A percentile compares a stretch with the other conserved stretches of the same genome.
These are phyloP conservation scores for Ennomos fuscantarius DNA, from an alignment of 2,888 invertebrate species.

Conservation along the genomic window DNA sequence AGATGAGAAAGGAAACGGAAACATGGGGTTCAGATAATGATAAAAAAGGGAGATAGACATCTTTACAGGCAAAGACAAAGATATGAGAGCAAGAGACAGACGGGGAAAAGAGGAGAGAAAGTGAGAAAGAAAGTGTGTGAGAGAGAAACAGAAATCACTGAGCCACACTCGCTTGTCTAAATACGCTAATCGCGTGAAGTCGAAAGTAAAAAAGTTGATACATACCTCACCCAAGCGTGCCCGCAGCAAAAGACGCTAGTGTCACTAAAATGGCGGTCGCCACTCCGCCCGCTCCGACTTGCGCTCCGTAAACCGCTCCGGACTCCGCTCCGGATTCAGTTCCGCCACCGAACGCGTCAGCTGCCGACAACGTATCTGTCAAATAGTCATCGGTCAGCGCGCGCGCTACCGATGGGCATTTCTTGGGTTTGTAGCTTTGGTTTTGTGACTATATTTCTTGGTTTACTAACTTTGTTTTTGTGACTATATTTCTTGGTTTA, in stretches of 20 bases:
- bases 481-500: too few relatives aligned
- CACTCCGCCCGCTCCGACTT: constrained; percentile 85
- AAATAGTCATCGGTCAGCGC: constrained; percentile 58
- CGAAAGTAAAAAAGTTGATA: constrained; percentile 40
- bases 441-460: background rate
- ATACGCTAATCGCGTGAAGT: too few relatives aligned
- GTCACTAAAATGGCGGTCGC: constrained; percentile 87
- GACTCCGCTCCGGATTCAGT: constrained; percentile 49
- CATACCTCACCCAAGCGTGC: constrained; percentile 92
- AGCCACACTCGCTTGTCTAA: too few relatives aligned
- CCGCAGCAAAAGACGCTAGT: constrained; percentile 87
- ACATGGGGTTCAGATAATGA: too few relatives aligned
- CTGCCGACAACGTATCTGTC: constrained; percentile 74
- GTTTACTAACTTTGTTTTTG: too few relatives aligned
- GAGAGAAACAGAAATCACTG: background rate
- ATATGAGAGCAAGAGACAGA: too few relatives aligned
- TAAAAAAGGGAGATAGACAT: too few relatives aligned
- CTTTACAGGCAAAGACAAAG: too few relatives aligned
- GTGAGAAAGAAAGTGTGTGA: too few relatives aligned
- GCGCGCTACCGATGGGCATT: constrained; percentile 53
- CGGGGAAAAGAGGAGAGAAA: too few relatives aligned
- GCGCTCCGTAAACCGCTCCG: constrained; percentile 61
- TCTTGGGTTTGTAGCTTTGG: constrained; percentile 43
- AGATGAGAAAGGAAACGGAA: too few relatives aligned
- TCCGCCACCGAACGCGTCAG: constrained; percentile 69